Conservation (phyloP, 2,113 vertebrate species). For the Prinia subflava region DNA sequence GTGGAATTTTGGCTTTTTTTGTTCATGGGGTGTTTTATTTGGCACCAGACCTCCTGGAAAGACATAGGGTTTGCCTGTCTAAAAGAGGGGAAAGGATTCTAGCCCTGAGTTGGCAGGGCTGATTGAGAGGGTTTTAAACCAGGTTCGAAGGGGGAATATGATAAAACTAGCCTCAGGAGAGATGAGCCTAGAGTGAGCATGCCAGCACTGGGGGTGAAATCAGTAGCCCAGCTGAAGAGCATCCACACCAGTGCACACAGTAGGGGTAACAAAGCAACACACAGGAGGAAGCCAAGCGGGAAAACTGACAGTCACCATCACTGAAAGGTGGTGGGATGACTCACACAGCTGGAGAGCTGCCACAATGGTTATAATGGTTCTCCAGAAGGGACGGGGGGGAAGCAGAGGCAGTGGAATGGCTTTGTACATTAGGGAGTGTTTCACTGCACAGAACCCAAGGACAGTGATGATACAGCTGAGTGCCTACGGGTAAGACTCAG, state of each 20-base stretch:
- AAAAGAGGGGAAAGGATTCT: not conserved
- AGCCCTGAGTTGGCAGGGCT: not conserved
- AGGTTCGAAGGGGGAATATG: not conserved
- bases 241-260: not conserved
- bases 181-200: not conserved
- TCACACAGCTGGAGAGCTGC: not conserved
- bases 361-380: not conserved
- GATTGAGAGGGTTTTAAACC: not conserved
- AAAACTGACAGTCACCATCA: not conserved
- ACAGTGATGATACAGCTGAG: not conserved
- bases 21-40: not conserved
- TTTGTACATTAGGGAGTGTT: not conserved
- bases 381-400: not conserved
- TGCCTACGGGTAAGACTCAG: not conserved
- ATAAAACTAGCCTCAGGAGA: not conserved
- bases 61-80: not conserved
- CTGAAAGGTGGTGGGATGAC: fast-evolving
- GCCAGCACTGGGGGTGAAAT: fast-evolving
- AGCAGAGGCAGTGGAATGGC: not conserved
- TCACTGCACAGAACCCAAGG: not conserved
- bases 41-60: not conserved
- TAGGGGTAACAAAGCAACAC: not conserved
- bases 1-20: not conserved
- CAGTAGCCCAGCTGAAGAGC: not conserved
- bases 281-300: not conserved